Evolutionary conservation across 2,888 invertebrate genomes (phyloP), one percentile per base, ranked within the genome.

Genomic region (Sycophila texana): DNA sequence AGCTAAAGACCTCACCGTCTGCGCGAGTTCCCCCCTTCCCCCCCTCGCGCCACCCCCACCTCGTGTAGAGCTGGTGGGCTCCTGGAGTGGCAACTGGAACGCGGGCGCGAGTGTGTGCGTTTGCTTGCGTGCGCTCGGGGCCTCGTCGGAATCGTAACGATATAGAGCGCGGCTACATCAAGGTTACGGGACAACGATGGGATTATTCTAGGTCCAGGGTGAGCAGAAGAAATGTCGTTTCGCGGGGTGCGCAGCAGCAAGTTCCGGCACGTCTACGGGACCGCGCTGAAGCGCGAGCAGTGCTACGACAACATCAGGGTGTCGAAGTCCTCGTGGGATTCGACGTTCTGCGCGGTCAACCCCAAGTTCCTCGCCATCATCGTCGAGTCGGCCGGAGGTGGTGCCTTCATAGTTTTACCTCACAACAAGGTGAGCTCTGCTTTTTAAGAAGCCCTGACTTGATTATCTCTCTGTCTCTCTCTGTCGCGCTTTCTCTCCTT

Each of bases 281-380:
- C 96, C 89, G 95, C 97, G 86, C 92, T 96, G 86, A 97, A 98
- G 92, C 94, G 98, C 91, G 98, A 99, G 91, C 97, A 97, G 92
- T 98, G 98, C 92, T 99, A 97, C 92, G 99, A 99, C 92, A 98
- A 98, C 91, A 95, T 99, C 88, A 93, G 98, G 90, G 98, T 99
- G 83, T 98, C 98, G 83, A 98, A 98, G 91, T 98, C 98, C 90
- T 98, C 98, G 74, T 99, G 99, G 96, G 99, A 99, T 91, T 97
- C 98, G 82, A 98, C 98, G 84, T 99, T 99, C 92, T 99, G 98
- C 93, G 97, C 98, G 85, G 98, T 99, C 87, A 99, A 99, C 92
- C 99, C 99, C 70, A 98, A 98, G 92, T 98, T 98, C 92, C 92
- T 99, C 90, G 98, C 99, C 84, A 97, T 98, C 88, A 98, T 98